These are phyloP conservation scores for Phytoseiulus persimilis DNA, from an alignment of 2,888 invertebrate species.

Conservation along the genomic window DNA sequence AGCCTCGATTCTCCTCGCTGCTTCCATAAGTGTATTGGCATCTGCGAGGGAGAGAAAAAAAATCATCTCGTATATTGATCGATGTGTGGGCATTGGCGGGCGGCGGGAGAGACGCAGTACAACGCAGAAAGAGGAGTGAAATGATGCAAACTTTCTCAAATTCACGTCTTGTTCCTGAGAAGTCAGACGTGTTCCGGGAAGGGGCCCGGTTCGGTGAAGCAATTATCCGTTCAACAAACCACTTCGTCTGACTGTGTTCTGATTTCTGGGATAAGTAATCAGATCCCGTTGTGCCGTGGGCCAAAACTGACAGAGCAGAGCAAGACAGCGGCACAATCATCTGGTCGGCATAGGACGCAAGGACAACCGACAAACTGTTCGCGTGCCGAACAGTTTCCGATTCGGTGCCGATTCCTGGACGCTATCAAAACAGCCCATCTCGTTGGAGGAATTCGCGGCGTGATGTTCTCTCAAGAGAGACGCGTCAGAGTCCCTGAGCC, in stretches of 20 bases:
- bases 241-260: neutral
- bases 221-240: neutral
- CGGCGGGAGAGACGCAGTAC: neutral
- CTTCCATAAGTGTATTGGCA: conserved; percentile 27
- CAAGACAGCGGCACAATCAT: neutral
- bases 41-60: neutral
- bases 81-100: neutral
- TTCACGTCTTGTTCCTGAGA: no score
- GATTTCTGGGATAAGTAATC: neutral
- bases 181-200: no score
- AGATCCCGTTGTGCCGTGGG: neutral
- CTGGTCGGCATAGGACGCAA: neutral
- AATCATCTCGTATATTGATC: neutral
- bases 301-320: neutral
- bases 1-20: conserved; percentile 13
- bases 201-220: no score
- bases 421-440: neutral
- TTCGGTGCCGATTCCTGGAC: neutral
- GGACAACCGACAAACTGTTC: neutral
- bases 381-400: neutral
- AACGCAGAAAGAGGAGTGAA: neutral
- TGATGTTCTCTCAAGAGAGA: no score
- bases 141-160: no score
- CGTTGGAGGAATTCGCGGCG: no score
- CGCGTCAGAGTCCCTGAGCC: no score